phyloP scores from a whole-genome alignment of 2,888 invertebrate species.

The Drosophila yooni region DNA sequence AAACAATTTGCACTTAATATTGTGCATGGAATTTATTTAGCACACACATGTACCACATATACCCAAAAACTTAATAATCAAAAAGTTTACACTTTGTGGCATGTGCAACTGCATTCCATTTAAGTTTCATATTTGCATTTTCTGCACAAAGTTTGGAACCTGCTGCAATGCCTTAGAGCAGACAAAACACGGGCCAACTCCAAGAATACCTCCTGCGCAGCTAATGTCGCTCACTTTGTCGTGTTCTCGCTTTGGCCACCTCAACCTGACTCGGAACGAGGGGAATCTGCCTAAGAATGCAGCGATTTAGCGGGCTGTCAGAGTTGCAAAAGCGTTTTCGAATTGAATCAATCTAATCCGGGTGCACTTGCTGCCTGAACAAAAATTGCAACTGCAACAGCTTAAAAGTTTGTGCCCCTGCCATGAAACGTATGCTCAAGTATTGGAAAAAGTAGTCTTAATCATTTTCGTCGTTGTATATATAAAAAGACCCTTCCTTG shows the following conservation, averaged over 20 bases:
- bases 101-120: constrained; percentile 70
- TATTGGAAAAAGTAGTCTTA: neutral
- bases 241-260: neutral
- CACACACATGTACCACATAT: constrained; percentile 31
- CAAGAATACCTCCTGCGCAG: constrained; percentile 3
- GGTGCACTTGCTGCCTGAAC: constrained; percentile 8
- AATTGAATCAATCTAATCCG: constrained; percentile 46
- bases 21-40: constrained; percentile 68
- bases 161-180: constrained; percentile 41
- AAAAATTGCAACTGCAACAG: constrained; percentile 8
- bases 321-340: constrained; percentile 43
- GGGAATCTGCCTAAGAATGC: constrained; percentile 11
- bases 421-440: constrained; percentile 2
- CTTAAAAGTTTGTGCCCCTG: constrained; percentile 27
- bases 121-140: constrained; percentile 73
- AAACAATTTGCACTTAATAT: constrained; percentile 78
- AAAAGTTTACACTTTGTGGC: constrained; percentile 71
- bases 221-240: constrained; percentile 36
- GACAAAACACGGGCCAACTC: constrained; percentile 14
- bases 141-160: constrained; percentile 38
- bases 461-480: neutral
- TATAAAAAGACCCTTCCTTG: neutral
- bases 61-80: constrained; percentile 64
- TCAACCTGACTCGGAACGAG: neutral
- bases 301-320: constrained; percentile 28